These are phyloP conservation scores for Leptodactylus fuscus DNA, from an alignment of 2,113 vertebrate species.

Conservation along the genomic window DNA sequence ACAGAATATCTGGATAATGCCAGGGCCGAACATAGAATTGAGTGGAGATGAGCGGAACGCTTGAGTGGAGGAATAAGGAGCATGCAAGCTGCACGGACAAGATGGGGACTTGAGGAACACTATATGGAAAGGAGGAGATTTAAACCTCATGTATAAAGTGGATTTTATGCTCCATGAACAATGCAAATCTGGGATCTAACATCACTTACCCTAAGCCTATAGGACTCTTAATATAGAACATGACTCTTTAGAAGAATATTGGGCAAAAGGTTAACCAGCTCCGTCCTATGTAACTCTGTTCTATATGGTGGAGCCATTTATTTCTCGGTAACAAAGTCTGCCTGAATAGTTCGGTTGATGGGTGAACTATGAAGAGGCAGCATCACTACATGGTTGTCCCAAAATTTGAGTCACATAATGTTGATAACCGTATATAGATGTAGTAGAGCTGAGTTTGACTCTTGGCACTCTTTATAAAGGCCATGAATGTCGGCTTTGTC, in stretches of 20 bases:
- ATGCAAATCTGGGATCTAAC: neutral
- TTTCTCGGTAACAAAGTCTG: slow-evolving; percentile 12
- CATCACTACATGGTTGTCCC: neutral
- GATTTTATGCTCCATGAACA: slow-evolving; percentile 5
- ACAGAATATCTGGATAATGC: slow-evolving; percentile 48
- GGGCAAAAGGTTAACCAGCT: neutral
- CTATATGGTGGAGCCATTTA: neutral
- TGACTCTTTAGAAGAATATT: neutral
- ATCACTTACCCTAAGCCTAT: slow-evolving; percentile 44
- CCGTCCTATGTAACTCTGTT: neutral
- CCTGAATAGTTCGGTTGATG: neutral
- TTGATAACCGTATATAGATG: neutral
- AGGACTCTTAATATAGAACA: slow-evolving; percentile 31
- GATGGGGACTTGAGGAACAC: slow-evolving; percentile 65
- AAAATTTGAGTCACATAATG: neutral
- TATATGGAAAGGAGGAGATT: slow-evolving; percentile 58
- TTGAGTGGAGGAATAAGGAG: slow-evolving; percentile 68
- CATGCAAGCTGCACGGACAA: slow-evolving; percentile 7
- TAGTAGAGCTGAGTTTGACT: neutral
- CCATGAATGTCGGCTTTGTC: no score
- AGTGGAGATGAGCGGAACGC: slow-evolving; percentile 68
- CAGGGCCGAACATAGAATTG: slow-evolving; percentile 64
- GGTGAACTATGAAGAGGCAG: neutral
- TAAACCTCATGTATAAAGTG: neutral
- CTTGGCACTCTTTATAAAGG: neutral